Percentiles rank a stretch among this genome's conserved stretches.
These are phyloP conservation scores for Didymodactylos carnosus DNA, from an alignment of 2,888 invertebrate species.

Conservation along the genomic window DNA sequence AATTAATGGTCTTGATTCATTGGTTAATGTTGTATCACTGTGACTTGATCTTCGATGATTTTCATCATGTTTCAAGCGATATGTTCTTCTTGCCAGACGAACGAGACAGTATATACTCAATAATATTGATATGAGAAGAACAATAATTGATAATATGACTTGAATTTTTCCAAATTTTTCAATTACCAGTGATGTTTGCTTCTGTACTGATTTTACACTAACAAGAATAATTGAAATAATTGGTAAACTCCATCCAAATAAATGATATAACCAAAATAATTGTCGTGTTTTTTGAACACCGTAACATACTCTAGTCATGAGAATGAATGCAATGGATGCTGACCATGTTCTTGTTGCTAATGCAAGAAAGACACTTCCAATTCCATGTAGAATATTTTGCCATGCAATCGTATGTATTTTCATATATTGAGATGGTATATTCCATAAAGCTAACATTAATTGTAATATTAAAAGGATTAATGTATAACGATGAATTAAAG, in stretches of 20 bases:
- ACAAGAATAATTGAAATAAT: neutral
- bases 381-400: too few relatives aligned
- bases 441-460: neutral
- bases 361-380: neutral
- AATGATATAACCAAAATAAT: neutral
- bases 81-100: neutral
- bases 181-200: rapidly evolving
- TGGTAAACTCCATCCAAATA: neutral
- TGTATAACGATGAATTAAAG: neutral
- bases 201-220: neutral
- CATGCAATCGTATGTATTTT: too few relatives aligned
- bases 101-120: neutral
- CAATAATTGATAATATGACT: neutral
- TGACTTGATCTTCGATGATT: neutral
- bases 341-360: neutral
- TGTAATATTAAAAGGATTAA: neutral
- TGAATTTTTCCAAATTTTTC: neutral
- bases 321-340: neutral
- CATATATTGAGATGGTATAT: neutral
- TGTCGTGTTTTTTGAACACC: neutral
- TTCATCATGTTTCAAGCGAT: neutral
- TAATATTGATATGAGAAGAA: neutral
- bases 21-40: neutral
- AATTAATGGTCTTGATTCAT: neutral
- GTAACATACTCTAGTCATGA: neutral